phyloP scores from a whole-genome alignment of 2,888 invertebrate species.

The Polydrusus tereticollis region DNA sequence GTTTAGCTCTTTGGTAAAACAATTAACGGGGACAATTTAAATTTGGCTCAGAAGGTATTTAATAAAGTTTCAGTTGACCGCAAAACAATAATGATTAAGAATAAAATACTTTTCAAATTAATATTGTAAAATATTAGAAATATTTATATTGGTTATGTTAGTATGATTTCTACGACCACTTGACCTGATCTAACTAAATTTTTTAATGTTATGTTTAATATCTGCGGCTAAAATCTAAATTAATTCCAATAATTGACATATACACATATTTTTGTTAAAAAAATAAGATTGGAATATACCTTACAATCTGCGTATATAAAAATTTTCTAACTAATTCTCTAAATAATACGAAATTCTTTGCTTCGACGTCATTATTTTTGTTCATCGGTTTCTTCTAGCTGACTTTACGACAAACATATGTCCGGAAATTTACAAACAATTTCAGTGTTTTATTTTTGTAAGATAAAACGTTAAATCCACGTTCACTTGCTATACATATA shows the following conservation, averaged over 20 bases:
- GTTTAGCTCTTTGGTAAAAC: no score
- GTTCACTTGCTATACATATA: no score
- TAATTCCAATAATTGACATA: constrained; percentile 46
- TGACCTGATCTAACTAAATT: constrained; percentile 18
- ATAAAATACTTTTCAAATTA: constrained; percentile 15
- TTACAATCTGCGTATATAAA: constrained; percentile 44
- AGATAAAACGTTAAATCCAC: no score
- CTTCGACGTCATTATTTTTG: constrained; percentile 58
- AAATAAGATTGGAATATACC: constrained; percentile 43
- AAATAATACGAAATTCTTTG: constrained; percentile 42
- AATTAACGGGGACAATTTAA: no score
- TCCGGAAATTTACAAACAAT: constrained; percentile 7
- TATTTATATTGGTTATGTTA: constrained; percentile 6
- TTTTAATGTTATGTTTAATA: constrained; percentile 11
- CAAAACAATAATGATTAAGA: constrained; percentile 41
- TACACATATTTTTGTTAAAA: constrained; percentile 47
- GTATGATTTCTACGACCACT: constrained; percentile 3
- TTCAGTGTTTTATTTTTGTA: not conserved
- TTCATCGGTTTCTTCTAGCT: constrained; percentile 58
- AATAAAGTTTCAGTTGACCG: constrained; percentile 31
- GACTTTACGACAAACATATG: constrained; percentile 51
- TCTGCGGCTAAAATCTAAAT: constrained; percentile 33
- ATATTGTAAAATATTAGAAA: constrained; percentile 9
- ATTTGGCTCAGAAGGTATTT: not conserved
- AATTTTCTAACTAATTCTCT: constrained; percentile 39